Evolutionary conservation across 2,888 invertebrate genomes (phyloP).

Genomic region (Drosophila prolongata): DNA sequence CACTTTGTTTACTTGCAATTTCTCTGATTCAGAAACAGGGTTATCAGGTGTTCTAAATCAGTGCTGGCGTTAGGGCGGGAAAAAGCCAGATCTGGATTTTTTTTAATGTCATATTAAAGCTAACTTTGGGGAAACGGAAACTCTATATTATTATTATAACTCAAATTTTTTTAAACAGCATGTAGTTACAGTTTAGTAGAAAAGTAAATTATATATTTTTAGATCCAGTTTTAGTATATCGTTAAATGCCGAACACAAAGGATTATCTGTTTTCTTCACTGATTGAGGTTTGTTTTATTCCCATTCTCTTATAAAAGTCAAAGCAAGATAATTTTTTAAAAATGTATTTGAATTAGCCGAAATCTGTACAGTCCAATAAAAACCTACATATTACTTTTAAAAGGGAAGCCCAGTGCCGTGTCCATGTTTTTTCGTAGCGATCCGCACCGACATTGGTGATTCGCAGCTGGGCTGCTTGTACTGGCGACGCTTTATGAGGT

Average conservation of each 20-base stretch:
- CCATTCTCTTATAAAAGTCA: too few species aligned
- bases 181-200: too few species aligned
- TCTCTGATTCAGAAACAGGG: conserved; percentile 34
- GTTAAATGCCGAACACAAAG: too few species aligned
- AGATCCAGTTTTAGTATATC: too few species aligned
- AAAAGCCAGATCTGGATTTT: not conserved
- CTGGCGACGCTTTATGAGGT: conserved; percentile 65
- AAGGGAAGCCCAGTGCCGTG: conserved; percentile 40
- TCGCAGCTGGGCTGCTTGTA: conserved; percentile 55
- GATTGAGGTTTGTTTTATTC: too few species aligned
- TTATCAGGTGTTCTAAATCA: conserved; percentile 15
- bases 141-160: not conserved
- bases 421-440: conserved; percentile 56
- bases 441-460: conserved; percentile 61
- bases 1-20: conserved; percentile 61
- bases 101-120: not conserved
- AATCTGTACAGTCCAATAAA: not conserved
- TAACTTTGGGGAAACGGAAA: too few species aligned
- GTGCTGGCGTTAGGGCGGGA: not conserved
- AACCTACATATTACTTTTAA: not conserved
- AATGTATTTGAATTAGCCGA: not conserved
- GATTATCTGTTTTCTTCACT: not conserved
- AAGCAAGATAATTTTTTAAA: too few species aligned
- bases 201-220: too few species aligned
- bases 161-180: too few species aligned